phyloP scores from a whole-genome alignment of 2,888 invertebrate species.

The Pogonocherus hispidulus region DNA sequence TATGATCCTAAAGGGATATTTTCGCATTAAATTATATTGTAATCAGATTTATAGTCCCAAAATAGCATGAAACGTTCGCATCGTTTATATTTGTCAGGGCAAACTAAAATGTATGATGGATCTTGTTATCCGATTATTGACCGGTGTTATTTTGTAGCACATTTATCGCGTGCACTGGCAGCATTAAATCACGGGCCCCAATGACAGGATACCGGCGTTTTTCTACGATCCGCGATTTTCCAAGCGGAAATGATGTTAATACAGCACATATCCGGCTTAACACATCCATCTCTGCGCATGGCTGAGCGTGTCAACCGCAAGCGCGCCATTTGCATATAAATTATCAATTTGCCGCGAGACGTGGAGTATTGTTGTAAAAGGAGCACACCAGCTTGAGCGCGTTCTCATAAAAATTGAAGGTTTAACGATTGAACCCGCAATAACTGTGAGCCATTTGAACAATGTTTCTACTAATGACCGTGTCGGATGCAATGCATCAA shows the following conservation, averaged over 20 bases:
- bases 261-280: constrained; percentile 52
- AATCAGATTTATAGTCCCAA: background rate
- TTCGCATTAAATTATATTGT: no score
- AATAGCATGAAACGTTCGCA: constrained; percentile 31
- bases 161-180: constrained; percentile 40
- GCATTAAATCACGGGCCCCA: constrained; percentile 45
- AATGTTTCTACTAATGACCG: background rate
- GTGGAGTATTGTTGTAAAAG: background rate
- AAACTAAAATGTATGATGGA: constrained; percentile 44
- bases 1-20: no score
- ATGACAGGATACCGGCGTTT: constrained; percentile 40
- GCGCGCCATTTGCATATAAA: constrained; percentile 60
- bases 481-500: no score
- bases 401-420: constrained; percentile 24
- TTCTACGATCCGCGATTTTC: constrained; percentile 45
- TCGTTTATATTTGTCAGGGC: constrained; percentile 39
- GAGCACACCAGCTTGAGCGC: constrained; percentile 10
- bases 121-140: constrained; percentile 49
- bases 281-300: constrained; percentile 54
- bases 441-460: background rate
- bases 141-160: constrained; percentile 41
- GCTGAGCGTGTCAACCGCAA: constrained; percentile 57
- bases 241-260: constrained; percentile 51
- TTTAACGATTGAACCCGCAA: constrained; percentile 10
- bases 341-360: constrained; percentile 57